Evolutionary conservation across 2,797 vertebrate genomes (phyloP), one percentile per base, ranked within the genome.

Genomic region (Rallus crepitans): DNA sequence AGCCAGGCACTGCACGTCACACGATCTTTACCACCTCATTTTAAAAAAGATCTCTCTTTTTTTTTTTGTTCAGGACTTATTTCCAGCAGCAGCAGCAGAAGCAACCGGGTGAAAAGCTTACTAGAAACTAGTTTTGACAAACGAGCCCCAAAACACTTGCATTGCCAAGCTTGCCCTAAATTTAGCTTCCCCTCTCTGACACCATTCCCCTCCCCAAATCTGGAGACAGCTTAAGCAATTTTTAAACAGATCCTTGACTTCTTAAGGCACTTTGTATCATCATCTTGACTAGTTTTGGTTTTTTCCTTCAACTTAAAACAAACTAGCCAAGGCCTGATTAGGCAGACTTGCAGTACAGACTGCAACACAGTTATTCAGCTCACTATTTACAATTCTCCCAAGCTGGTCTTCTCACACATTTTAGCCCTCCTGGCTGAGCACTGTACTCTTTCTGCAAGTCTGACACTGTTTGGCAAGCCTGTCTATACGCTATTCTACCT

Each of bases 11-110:
- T 17, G 31, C 48, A 59, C 39, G 61, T 73, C 85, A 81, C 89
- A 33, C 30, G 78, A 93, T 93, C 63, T 91, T 65, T 52, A 53
- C 66, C 69, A 83, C 78, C 82, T 93, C 80, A 82, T 95, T 95
- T 80, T 76, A 75, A 91, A 90, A 92, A 65, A 93, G 37, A 48
- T 40, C 61, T 64, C 39, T 15, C 40, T 88, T 85, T 81, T 87
- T 89, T 23, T 47, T 47, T 47, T 45, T 40, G 37, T 15, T 79
- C 75, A 56, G 42, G 33, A 42, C 81, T 1, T 57, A 70, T 72
- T 94, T 95, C 75, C 69, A 95, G 81, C 71, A 94, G 76, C 1
- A 68, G 68, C 7, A 6, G 40, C 42, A 45, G 42, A 18, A 45
- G 42, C 42, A 18, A 75, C 42, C 18, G 13, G 12, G 31, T 66